Evolutionary conservation across 2,113 vertebrate species (phyloP).

Genomic region (Cettia cetti): DNA sequence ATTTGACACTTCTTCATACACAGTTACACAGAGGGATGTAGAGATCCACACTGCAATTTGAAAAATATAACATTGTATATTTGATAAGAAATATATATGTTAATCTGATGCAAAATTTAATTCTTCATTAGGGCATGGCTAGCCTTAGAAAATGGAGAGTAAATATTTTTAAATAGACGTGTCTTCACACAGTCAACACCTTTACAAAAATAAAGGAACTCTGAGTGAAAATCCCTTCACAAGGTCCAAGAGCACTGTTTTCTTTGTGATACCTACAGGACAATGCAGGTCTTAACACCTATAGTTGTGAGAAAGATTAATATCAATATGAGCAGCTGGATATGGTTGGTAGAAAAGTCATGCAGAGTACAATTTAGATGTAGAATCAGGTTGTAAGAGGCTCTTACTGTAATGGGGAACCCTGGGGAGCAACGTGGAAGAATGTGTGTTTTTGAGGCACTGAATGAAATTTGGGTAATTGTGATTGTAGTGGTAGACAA

Average conservation of each 20-base stretch:
- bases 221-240: neutral
- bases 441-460: neutral
- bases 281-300: neutral
- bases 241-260: neutral
- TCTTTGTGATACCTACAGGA: neutral
- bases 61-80: neutral
- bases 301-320: neutral
- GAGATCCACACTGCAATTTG: neutral
- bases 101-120: neutral
- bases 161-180: neutral
- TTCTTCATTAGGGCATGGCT: neutral
- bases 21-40: neutral
- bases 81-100: neutral
- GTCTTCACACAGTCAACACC: neutral
- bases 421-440: neutral
- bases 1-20: neutral
- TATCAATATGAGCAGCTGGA: neutral
- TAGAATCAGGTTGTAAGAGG: neutral
- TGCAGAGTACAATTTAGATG: no score
- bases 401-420: neutral
- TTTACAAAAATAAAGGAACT: neutral
- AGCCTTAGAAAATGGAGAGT: neutral
- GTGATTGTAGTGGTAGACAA: neutral
- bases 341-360: neutral
- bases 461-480: neutral